These are phyloP conservation scores for Drosophila macrothrix DNA, from an alignment of 2,888 invertebrate genomes.

Conservation along the genomic window DNA sequence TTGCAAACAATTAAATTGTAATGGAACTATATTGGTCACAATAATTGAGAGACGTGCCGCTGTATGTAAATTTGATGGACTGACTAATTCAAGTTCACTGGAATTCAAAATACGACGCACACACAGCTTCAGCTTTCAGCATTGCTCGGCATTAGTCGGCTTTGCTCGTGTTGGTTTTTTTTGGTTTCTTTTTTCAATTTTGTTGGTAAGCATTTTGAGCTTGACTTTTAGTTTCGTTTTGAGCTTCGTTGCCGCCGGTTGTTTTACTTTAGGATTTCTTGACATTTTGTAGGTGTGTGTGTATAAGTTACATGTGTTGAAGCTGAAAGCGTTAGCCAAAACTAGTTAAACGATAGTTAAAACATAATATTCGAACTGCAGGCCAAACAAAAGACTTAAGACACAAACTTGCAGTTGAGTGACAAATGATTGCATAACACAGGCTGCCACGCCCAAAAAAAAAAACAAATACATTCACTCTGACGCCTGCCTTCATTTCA, in stretches of 20 bases:
- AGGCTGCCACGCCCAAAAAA: constrained; percentile 29
- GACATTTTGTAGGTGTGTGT: constrained; percentile 38
- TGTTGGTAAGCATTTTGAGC: constrained; percentile 15
- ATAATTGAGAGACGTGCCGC: background rate
- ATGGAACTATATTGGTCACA: background rate
- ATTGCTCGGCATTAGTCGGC: constrained; percentile 7
- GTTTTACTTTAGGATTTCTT: constrained; percentile 26
- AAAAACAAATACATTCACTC: constrained; percentile 8
- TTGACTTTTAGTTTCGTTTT: constrained; percentile 80
- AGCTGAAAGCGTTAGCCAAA: constrained; percentile 21
- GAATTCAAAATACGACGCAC: constrained; percentile 46
- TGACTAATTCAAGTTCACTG: constrained; percentile 77
- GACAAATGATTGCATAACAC: constrained; percentile 49
- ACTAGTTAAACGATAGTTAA: constrained; percentile 35
- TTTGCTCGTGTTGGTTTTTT: constrained; percentile 9
- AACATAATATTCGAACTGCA: constrained; percentile 2
- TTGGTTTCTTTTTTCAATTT: background rate
- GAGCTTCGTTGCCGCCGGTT: constrained; percentile 61
- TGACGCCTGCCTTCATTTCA: constrained; percentile 49
- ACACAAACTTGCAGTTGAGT: constrained; percentile 61
- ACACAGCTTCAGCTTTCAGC: constrained; percentile 14
- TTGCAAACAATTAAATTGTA: constrained; percentile 10
- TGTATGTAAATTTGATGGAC: constrained; percentile 28
- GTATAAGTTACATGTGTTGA: constrained; percentile 14
- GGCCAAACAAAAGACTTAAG: constrained; percentile 64